Evolutionary conservation across 2,797 vertebrate genomes (phyloP), one percentile per base, ranked within the genome.

Genomic region (Synaphobranchus kaupii): DNA sequence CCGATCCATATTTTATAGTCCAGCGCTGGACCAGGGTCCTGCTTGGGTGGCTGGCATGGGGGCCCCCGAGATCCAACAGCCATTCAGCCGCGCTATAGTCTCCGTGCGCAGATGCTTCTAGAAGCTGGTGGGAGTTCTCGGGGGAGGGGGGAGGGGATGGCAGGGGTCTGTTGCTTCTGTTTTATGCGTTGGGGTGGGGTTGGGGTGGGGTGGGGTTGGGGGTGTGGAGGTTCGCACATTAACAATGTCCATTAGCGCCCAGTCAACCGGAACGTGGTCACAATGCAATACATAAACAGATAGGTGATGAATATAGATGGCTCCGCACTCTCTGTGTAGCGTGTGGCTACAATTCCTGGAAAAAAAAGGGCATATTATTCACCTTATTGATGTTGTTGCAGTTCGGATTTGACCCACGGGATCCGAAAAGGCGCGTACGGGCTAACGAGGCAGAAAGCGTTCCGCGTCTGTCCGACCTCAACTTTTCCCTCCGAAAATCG

Each of bases 171-270:
- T 86, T 90, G 93, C 93, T 94, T 92, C 93, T 93, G 91, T 95
- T 92, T 94, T 94, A 92, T 78, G 88, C 68, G 90, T 90, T 94
- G 93, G 92, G 73, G 34, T 54, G n/a, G 44, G 48, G 4, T 48
- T 3, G 20, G 60, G 60, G 2, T n/a, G 60, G 66, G 0, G n/a
- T 9, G 80, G 50, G 28, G 88, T 31, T 84, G 92, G 92, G 91
- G 94, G 84, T 93, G 94, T 89, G 89, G 90, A 90, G 94, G 94
- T 90, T 90, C 78, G 90, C 85, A 88, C 76, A 90, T 94, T 93
- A 94, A 96, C 93, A 95, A 94, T 92, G 89, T 87, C 92, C 92
- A 92, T 95, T 95, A 92, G 94, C 92, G 95, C 94, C 94, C 93
- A 91, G 89, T 94, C 95, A 96, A 92, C 93, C 95, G 92, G 93